Base-by-base conservation (phyloP, 2,113 vertebrate species). In the Gymnarchus niloticus region DNA sequence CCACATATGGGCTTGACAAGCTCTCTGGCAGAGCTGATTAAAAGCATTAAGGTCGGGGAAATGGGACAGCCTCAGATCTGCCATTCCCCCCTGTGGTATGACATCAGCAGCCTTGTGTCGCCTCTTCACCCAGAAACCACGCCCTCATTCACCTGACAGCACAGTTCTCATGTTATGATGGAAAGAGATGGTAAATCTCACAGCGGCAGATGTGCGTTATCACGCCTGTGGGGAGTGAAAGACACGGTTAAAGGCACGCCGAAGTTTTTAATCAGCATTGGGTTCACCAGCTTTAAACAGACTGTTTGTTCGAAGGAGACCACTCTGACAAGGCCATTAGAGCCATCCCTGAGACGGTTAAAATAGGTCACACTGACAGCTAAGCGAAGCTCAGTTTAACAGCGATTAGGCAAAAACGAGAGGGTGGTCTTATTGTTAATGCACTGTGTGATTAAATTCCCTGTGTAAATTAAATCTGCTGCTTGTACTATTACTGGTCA, bases 21-120 rank as follows among this genome's bases (percentile, higher is more conserved):
- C 91, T 94, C 91, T 88, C 91, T 90, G 87, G 91, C 91, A 92
- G 92, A 94, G 91, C 92, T 94, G 94, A 95, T 93, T 93, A 94
- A 93, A 93, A 93, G 92, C 93, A 93, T 93, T 93, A 92, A 93
- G 93, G 94, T 92, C 92, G 21, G 92, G 87, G 89, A 89, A 93
- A 93, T 93, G 91, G 92, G 92, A 92, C 92, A 91, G 91, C 90
- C 92, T 93, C 93, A 87, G 91, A 93, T 89, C 93, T 87, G 90
- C 91, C 91, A 95, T 92, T 94, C 91, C 92, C 92, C 90, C 61
- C 89, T 84, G 88, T 51, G 89, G 84, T 87, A 82, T 90, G 90
- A 89, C 85, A 87, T 69, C 88, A 87, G 87, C 89, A 87, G 88
- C 88, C 90, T 91, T 89, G 92, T 51, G 91, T 92, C 19, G 6